A percentile compares a stretch with the other conserved stretches of the same genome.
These are phyloP conservation scores for Allobates femoralis DNA, from an alignment of 2,797 vertebrate genomes.

Conservation along the genomic window DNA sequence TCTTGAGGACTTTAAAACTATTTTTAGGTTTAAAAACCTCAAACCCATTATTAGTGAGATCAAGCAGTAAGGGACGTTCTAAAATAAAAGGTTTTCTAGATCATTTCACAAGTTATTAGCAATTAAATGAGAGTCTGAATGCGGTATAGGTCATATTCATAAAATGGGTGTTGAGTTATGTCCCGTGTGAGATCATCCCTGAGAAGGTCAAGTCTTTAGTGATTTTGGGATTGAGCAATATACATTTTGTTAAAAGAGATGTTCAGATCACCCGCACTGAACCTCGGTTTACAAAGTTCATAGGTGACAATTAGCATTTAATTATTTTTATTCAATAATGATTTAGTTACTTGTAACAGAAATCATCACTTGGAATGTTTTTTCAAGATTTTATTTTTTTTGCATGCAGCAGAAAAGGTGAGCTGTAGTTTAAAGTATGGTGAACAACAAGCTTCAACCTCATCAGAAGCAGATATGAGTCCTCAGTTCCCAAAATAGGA, in stretches of 20 bases:
- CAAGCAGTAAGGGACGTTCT: not conserved
- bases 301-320: not conserved
- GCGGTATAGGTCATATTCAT: conserved; percentile 10
- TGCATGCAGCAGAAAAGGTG: not conserved
- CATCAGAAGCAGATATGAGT: not conserved
- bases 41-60: conserved; percentile 17
- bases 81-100: conserved; percentile 11
- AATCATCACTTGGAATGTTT: not conserved
- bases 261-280: not conserved
- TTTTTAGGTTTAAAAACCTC: not conserved
- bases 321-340: not conserved
- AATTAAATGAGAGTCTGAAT: conserved; percentile 14
- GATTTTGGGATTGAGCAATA: conserved; percentile 6
- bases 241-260: not conserved
- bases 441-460: not conserved
- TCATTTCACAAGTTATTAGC: conserved; percentile 14
- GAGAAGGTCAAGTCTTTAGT: conserved; percentile 8
- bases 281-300: not conserved
- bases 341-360: not conserved
- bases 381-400: not conserved
- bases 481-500: not conserved
- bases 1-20: not conserved
- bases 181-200: conserved; percentile 1
- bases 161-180: conserved; percentile 6
- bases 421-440: not conserved